Conservation (phyloP, 2,797 vertebrate species). For the Helicolenus hilgendorfi region DNA sequence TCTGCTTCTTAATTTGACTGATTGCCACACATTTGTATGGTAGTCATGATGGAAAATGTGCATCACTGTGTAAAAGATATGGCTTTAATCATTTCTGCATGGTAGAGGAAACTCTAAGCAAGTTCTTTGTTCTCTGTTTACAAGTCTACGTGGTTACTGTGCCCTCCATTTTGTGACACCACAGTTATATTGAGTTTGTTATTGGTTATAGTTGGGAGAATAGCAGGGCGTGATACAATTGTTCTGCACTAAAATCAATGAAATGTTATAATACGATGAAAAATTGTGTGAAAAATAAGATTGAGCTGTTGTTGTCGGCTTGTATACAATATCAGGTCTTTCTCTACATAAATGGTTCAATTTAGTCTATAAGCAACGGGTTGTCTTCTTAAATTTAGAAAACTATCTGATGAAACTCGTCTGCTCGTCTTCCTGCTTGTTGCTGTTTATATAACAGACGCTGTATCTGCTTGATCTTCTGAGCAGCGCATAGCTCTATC, state of each 20-base stretch:
- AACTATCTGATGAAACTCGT: constrained; percentile 21
- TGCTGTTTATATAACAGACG: constrained; percentile 50
- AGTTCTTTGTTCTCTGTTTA: neutral
- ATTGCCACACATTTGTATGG: constrained; percentile 9
- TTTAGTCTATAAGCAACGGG: neutral
- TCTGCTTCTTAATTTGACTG: constrained; percentile 13
- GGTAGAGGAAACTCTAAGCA: neutral
- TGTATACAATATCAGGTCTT: neutral
- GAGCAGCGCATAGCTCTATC: constrained; percentile 21
- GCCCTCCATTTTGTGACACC: constrained; percentile 2
- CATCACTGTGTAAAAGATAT: constrained; percentile 2
- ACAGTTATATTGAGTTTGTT: neutral
- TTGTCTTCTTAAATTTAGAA: constrained; percentile 28
- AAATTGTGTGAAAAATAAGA: neutral
- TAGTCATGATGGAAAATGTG: constrained; percentile 44
- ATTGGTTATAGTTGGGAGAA: neutral
- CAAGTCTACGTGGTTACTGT: neutral
- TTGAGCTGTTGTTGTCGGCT: neutral
- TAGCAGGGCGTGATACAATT: neutral
- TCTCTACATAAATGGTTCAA: neutral
- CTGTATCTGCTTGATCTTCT: constrained; percentile 39
- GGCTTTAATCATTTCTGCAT: constrained; percentile 19
- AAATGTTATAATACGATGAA: neutral
- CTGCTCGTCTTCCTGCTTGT: constrained; percentile 10
- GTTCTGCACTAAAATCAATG: constrained; percentile 1